Base-by-base conservation (phyloP, 2,888 invertebrate genomes). In the Hypolimnas misippus region DNA sequence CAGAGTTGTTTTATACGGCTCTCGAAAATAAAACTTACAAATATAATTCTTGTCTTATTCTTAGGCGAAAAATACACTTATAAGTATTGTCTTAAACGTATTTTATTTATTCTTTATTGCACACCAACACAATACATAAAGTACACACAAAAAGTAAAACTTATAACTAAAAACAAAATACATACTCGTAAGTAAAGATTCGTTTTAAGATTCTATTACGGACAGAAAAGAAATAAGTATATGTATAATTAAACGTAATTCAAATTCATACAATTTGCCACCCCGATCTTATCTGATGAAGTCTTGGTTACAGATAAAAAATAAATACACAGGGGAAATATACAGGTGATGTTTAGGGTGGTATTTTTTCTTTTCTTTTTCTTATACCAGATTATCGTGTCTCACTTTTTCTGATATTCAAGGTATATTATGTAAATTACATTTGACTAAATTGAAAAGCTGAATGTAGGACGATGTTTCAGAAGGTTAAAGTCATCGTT, bases 271-370 rank as follows among this genome's bases (percentile, higher is more conserved):
- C 14, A 17, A 33, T 57, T 49, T n/a, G n/a, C 38, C 38, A 40
- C 3, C 14, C 14, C 38, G 6, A n/a, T 40, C 38, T 40, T 12
- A 40, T 40, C 51, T 57, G 38, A 57, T n/a, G n/a, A n/a, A n/a
- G n/a, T 44, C 51, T 58, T 29, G 50, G 40, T 12, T n/a, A 35
- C 50, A 21, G 38, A 29, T 42, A 58, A 58, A 57, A 50, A 55
- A 50, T 40, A n/a, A n/a, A 58, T 16, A 42, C 42, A 42, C 42
- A n/a, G 21, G 46, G 21, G 46, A 46, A 46, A 21, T 46, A 21
- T 21, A 21, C n/a, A 46, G 46, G 21, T 19, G 46, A 46, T 1
- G n/a, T 21, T 46, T 25, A 2, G 21, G 46, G 19, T 21, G 21
- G n/a, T 17, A 8, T 44, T 46, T 46, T 21, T 21, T 46, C 12